Evolutionary conservation across 1,140 invertebrate genomes (phyloP).

Genomic region (Mizuhopecten yessoensis): DNA sequence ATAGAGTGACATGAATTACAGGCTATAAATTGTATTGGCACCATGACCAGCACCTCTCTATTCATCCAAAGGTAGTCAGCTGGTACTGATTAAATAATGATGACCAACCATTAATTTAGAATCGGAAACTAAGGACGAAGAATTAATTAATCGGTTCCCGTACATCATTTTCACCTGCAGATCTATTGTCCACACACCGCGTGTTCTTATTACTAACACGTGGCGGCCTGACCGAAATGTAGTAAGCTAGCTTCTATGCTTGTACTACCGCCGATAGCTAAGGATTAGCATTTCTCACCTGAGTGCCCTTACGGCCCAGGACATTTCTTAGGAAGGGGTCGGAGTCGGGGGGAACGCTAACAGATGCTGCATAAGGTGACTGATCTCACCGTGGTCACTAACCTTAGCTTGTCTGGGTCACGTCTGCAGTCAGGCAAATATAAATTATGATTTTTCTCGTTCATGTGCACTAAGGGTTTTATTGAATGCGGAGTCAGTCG

Average conservation of each 20-base stretch:
- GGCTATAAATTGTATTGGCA: neutral
- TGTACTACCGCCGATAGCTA: neutral
- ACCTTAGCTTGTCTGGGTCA: slow-evolving; percentile 10
- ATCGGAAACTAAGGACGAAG: neutral
- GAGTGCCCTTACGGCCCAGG: neutral
- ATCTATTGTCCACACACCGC: neutral
- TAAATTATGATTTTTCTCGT: neutral
- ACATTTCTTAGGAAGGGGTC: neutral
- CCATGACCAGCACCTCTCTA: neutral
- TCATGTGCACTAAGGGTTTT: neutral
- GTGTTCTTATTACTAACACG: neutral
- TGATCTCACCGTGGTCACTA: neutral
- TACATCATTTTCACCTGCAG: neutral
- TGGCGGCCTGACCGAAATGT: neutral
- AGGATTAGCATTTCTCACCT: neutral
- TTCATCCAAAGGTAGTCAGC: neutral
- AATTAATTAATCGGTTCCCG: neutral
- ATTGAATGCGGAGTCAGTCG: neutral
- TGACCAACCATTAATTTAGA: neutral
- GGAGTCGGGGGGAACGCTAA: neutral
- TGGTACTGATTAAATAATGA: neutral
- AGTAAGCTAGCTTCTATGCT: neutral
- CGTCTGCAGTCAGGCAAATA: neutral
- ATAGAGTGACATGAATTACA: neutral
- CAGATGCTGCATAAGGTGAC: slow-evolving; percentile 19